Evolutionary conservation across 2,888 invertebrate species (phyloP).

Genomic region (Thumatha senex): DNA sequence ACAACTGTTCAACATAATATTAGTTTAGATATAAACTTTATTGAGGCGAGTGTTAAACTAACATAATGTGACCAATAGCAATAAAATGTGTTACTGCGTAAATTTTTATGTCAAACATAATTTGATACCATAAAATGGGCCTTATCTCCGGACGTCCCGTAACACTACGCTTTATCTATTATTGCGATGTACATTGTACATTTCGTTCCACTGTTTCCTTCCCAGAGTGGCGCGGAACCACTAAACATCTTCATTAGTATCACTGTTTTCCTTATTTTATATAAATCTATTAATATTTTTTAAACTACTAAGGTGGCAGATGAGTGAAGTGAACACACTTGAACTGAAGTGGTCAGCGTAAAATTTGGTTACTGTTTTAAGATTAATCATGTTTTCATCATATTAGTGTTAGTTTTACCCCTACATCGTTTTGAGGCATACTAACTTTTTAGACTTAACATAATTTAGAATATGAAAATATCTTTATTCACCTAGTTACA

Average conservation of each 20-base stretch:
- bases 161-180: slow-evolving; percentile 66
- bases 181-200: slow-evolving; percentile 64
- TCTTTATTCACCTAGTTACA: too few species aligned
- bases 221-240: slow-evolving; percentile 28
- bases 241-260: slow-evolving; percentile 35
- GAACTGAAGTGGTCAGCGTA: too few species aligned
- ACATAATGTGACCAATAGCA: slow-evolving; percentile 52
- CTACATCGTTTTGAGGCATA: too few species aligned
- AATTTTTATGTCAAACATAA: slow-evolving; percentile 69
- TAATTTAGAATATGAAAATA: too few species aligned
- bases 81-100: slow-evolving; percentile 55
- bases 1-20: too few species aligned
- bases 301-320: too few species aligned
- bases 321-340: too few species aligned
- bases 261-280: neutral
- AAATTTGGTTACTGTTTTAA: neutral
- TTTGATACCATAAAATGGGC: slow-evolving; percentile 66
- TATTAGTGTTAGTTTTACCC: too few species aligned
- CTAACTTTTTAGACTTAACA: too few species aligned
- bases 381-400: too few species aligned
- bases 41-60: slow-evolving; percentile 37
- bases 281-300: too few species aligned
- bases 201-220: slow-evolving; percentile 63
- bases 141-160: slow-evolving; percentile 72
- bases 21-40: too few species aligned